Evolutionary conservation across 2,797 vertebrate species (phyloP).

Genomic region (Chaenodraco wilsoni): DNA sequence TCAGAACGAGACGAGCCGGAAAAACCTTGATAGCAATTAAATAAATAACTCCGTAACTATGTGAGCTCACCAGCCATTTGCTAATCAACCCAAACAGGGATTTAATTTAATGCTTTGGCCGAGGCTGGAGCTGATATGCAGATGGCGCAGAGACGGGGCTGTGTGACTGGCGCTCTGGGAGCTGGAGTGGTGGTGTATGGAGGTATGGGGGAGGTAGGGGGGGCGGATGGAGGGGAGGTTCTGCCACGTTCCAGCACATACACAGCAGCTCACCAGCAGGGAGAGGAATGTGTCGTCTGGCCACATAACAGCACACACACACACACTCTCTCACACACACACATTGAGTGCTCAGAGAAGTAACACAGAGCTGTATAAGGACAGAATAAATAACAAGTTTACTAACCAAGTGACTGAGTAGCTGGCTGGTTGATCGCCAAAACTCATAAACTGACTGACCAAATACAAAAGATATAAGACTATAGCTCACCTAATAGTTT

Average conservation of each 20-base stretch:
- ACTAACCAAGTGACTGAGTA: slow-evolving; percentile 10
- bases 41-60: slow-evolving; percentile 77
- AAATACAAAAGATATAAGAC: slow-evolving; percentile 3
- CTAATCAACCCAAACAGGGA: slow-evolving; percentile 89
- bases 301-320: slow-evolving; percentile 39
- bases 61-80: slow-evolving; percentile 87
- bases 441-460: neutral
- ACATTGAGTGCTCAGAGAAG: slow-evolving; percentile 6
- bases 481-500: neutral
- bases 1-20: slow-evolving; percentile 37
- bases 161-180: slow-evolving; percentile 83
- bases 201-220: slow-evolving; percentile 53
- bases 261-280: slow-evolving; percentile 70
- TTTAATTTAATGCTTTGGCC: slow-evolving; percentile 89
- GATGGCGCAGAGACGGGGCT: slow-evolving; percentile 86
- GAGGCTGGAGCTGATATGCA: slow-evolving; percentile 83
- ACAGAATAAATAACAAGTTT: slow-evolving; percentile 23
- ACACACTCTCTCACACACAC: slow-evolving; percentile 3
- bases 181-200: slow-evolving; percentile 64
- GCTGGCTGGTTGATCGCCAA: neutral
- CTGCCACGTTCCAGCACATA: slow-evolving; percentile 80
- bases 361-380: neutral
- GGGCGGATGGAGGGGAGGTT: slow-evolving; percentile 26
- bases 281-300: slow-evolving; percentile 59
- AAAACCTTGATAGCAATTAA: slow-evolving; percentile 68